Evolutionary conservation across 2,797 vertebrate genomes (phyloP).

Genomic region (Chromis chromis): DNA sequence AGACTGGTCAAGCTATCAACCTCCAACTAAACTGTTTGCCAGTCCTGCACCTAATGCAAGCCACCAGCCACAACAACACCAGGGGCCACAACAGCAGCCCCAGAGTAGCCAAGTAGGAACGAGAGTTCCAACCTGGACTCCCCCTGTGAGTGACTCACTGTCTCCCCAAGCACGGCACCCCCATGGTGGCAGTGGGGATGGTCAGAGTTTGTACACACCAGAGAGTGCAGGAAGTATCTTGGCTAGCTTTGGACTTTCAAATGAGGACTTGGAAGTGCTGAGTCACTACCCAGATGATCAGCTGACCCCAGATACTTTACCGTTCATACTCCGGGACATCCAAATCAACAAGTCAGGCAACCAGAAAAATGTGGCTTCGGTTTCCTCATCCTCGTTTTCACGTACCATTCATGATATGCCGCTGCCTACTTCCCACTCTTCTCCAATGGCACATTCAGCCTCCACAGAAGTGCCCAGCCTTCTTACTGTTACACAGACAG

Average conservation of each 20-base stretch:
- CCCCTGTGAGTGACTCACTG: constrained; percentile 36
- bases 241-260: constrained; percentile 93
- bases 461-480: constrained; percentile 75
- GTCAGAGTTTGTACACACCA: constrained; percentile 87
- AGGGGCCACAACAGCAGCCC: constrained; percentile 55
- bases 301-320: constrained; percentile 93
- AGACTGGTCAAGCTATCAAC: constrained; percentile 77
- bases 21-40: constrained; percentile 75
- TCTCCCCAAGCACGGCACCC: constrained; percentile 44
- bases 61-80: constrained; percentile 56
- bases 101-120: constrained; percentile 56
- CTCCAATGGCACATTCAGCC: constrained; percentile 20
- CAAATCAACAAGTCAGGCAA: constrained; percentile 88
- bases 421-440: constrained; percentile 22
- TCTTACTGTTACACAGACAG: constrained; percentile 77
- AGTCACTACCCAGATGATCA: constrained; percentile 95
- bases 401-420: constrained; percentile 34
- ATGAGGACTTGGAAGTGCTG: constrained; percentile 93
- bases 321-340: constrained; percentile 91
- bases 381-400: constrained; percentile 51
- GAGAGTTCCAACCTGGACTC: constrained; percentile 60
- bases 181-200: constrained; percentile 50
- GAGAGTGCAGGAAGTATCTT: constrained; percentile 93
- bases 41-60: constrained; percentile 32
- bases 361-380: constrained; percentile 42